These are phyloP conservation scores for Petrocephalus sullivani DNA, from an alignment of 2,797 vertebrate species.

Conservation along the genomic window DNA sequence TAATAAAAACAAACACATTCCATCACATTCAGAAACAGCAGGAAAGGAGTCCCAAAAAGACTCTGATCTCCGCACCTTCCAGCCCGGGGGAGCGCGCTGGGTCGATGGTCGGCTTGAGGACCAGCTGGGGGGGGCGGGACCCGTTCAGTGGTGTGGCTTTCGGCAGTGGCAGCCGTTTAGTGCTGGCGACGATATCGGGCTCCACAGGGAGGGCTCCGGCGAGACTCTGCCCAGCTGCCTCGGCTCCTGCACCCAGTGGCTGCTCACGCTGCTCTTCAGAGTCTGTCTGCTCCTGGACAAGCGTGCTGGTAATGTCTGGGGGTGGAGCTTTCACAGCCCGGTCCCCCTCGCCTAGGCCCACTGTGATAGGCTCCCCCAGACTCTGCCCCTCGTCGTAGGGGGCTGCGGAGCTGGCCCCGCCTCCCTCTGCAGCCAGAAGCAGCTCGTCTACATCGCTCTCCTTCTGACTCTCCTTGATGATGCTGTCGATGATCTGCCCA, in stretches of 20 bases:
- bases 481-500: constrained; percentile 87
- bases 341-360: constrained; percentile 41
- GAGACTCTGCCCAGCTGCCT: constrained; percentile 55
- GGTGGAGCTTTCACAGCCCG: constrained; percentile 42
- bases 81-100: constrained; percentile 66
- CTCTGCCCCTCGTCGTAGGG: not conserved
- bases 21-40: not conserved
- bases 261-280: constrained; percentile 44
- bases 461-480: constrained; percentile 91
- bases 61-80: constrained; percentile 65
- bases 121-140: constrained; percentile 77
- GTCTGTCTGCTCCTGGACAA: constrained; percentile 27
- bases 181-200: constrained; percentile 96
- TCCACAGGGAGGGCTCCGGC: constrained; percentile 76
- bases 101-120: constrained; percentile 81
- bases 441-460: constrained; percentile 61
- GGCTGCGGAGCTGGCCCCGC: not conserved
- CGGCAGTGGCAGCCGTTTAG: constrained; percentile 84
- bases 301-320: constrained; percentile 64
- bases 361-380: constrained; percentile 39
- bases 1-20: not conserved
- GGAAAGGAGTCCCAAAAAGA: not conserved
- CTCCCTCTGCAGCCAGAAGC: constrained; percentile 39
- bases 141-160: constrained; percentile 79
- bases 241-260: constrained; percentile 56